Evolutionary conservation across 2,113 vertebrate species (phyloP).

Genomic region (Danionella cerebrum): DNA sequence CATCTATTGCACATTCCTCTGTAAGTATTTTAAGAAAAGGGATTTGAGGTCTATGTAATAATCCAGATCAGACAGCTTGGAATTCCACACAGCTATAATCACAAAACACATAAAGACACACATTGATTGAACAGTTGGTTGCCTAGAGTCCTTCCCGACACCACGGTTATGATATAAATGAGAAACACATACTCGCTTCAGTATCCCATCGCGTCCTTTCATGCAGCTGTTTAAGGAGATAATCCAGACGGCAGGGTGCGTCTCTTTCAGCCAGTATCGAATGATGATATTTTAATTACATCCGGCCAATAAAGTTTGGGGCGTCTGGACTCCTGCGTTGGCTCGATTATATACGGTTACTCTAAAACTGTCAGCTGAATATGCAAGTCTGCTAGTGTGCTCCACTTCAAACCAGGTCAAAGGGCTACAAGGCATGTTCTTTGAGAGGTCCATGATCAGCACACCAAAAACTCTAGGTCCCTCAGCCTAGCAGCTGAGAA

Average conservation of each 20-base stretch:
- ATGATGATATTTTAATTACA: slow-evolving; percentile 19
- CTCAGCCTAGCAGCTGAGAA: not conserved
- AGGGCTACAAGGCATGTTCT: not conserved
- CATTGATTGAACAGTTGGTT: not conserved
- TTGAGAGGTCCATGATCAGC: not conserved
- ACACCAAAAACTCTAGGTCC: not conserved
- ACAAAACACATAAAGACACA: not conserved
- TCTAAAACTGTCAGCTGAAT: slow-evolving; percentile 1
- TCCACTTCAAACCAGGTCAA: slow-evolving; percentile 7
- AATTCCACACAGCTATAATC: not conserved
- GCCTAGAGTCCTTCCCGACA: not conserved
- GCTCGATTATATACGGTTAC: not conserved
- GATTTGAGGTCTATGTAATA: not conserved
- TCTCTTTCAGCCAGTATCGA: slow-evolving; percentile 2
- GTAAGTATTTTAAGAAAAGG: not conserved
- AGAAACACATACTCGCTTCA: not conserved
- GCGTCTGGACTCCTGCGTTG: not conserved
- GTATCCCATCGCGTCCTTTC: not conserved
- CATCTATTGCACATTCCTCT: too few relatives aligned
- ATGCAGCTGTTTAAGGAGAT: slow-evolving; percentile 7
- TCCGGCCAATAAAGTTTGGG: slow-evolving; percentile 7
- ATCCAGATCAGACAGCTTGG: not conserved
- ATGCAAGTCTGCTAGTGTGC: not conserved
- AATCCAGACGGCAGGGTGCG: not conserved
- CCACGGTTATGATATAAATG: not conserved